phyloP scores from a whole-genome alignment of 2,113 vertebrate species.

The Pseudopipra pipra region DNA sequence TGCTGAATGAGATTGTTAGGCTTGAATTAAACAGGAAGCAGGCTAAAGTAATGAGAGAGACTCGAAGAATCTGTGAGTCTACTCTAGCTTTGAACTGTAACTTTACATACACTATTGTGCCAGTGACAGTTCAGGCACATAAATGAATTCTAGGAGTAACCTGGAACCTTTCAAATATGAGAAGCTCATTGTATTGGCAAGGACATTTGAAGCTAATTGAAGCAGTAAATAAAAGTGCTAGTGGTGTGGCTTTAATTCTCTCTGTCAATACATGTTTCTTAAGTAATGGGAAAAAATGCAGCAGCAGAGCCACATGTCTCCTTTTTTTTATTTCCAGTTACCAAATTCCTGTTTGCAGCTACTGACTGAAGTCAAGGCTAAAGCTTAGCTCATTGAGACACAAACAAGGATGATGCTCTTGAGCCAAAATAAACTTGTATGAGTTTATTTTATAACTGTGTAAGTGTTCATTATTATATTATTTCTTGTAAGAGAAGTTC shows the following conservation, averaged over 20 bases:
- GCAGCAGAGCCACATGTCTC: neutral
- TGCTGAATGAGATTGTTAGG: neutral
- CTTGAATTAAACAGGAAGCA: neutral
- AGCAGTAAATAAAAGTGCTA: slow-evolving; percentile 1
- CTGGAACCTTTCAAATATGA: neutral
- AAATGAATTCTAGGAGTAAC: neutral
- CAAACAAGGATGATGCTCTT: neutral
- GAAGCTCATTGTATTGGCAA: neutral
- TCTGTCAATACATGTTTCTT: neutral
- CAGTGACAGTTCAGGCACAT: neutral
- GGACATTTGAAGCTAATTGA: neutral
- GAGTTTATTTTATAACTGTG: neutral
- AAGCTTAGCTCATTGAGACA: neutral
- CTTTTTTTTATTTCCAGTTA: neutral
- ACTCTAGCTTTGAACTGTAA: neutral
- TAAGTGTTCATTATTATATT: neutral
- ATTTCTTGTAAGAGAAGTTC: neutral
- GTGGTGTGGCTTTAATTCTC: neutral
- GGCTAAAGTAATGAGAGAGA: neutral
- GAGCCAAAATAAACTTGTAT: neutral
- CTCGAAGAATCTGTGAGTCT: neutral
- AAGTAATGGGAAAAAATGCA: slow-evolving; percentile 14
- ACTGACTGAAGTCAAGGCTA: neutral
- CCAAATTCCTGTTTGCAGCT: neutral
- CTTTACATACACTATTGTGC: neutral